Percentiles rank a stretch among this genome's conserved stretches.
phyloP scores from a whole-genome alignment of 2,888 invertebrate genomes.

The Drosophila buzzatii region DNA sequence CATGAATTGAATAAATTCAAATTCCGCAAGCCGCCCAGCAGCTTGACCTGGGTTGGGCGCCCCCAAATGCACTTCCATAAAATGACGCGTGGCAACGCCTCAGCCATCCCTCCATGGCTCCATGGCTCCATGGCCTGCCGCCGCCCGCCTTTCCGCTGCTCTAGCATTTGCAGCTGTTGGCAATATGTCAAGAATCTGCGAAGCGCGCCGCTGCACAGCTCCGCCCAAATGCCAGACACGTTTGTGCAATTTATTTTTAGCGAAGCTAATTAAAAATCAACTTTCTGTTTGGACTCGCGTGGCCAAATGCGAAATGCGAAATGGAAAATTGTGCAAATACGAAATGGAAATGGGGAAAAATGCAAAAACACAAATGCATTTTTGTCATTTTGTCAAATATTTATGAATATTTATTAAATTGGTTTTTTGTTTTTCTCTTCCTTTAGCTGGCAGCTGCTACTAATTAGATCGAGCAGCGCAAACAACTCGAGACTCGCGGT shows the following conservation, averaged over 20 bases:
- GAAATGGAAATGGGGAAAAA: slow-evolving; percentile 22
- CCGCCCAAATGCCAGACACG: slow-evolving; percentile 41
- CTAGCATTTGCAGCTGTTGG: slow-evolving; percentile 72
- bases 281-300: slow-evolving; percentile 40
- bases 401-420: slow-evolving; percentile 67
- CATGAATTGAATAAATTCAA: slow-evolving; percentile 33
- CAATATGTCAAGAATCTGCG: slow-evolving; percentile 78
- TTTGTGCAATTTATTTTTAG: slow-evolving; percentile 61
- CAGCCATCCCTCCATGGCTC: slow-evolving; percentile 29
- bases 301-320: slow-evolving; percentile 22
- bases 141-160: background rate
- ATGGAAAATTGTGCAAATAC: slow-evolving; percentile 16
- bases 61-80: slow-evolving; percentile 63
- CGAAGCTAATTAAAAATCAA: slow-evolving; percentile 71
- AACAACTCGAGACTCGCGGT: slow-evolving; percentile 3
- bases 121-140: background rate
- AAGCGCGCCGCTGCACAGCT: slow-evolving; percentile 39
- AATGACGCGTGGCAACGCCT: slow-evolving; percentile 66
- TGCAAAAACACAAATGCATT: slow-evolving; percentile 51
- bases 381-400: slow-evolving; percentile 52
- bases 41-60: slow-evolving; percentile 41
- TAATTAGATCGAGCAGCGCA: slow-evolving; percentile 27
- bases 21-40: slow-evolving; percentile 45
- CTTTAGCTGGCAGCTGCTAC: slow-evolving; percentile 30
- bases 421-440: background rate